Evolutionary conservation across 2,113 vertebrate species (phyloP).

Genomic region (Rhodinocichla rosea): DNA sequence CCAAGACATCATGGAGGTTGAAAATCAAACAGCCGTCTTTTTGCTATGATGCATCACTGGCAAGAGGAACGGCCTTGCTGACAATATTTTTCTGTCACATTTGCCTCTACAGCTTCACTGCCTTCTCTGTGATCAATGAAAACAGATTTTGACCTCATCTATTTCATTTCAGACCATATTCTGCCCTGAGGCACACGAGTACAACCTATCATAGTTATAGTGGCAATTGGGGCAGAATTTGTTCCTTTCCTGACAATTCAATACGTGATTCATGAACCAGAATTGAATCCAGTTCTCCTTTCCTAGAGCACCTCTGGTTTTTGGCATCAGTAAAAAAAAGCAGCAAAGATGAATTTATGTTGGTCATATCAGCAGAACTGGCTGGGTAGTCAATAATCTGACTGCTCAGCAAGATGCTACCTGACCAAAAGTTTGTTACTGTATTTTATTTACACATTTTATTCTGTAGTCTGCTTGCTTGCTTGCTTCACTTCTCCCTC

Average conservation of each 20-base stretch:
- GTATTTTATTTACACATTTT: constrained; percentile 12
- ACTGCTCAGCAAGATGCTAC: constrained; percentile 6
- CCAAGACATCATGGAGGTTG: not conserved
- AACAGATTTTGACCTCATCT: constrained; percentile 63
- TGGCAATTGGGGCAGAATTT: constrained; percentile 62
- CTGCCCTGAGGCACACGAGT: constrained; percentile 16
- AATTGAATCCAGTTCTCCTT: constrained; percentile 31
- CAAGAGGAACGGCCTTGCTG: constrained; percentile 31
- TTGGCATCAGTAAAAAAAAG: constrained; percentile 19
- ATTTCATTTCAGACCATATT: constrained; percentile 58
- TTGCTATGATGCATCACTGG: constrained; percentile 22
- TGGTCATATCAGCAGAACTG: constrained; percentile 26
- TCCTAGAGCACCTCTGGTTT: constrained; percentile 24
- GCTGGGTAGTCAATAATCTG: constrained; percentile 30
- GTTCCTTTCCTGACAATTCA: constrained; percentile 66
- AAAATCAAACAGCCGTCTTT: constrained; percentile 50
- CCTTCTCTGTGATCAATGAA: constrained; percentile 62
- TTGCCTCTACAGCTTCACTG: constrained; percentile 56
- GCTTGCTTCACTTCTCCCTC: not conserved
- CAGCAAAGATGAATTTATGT: constrained; percentile 43
- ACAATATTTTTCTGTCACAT: constrained; percentile 61
- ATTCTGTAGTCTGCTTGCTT: not conserved
- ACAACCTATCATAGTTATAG: constrained; percentile 63
- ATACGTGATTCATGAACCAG: constrained; percentile 60
- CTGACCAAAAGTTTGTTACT: constrained; percentile 25